These are phyloP conservation scores for Chaetops frenatus DNA, from an alignment of 2,113 vertebrate genomes.

Conservation along the genomic window DNA sequence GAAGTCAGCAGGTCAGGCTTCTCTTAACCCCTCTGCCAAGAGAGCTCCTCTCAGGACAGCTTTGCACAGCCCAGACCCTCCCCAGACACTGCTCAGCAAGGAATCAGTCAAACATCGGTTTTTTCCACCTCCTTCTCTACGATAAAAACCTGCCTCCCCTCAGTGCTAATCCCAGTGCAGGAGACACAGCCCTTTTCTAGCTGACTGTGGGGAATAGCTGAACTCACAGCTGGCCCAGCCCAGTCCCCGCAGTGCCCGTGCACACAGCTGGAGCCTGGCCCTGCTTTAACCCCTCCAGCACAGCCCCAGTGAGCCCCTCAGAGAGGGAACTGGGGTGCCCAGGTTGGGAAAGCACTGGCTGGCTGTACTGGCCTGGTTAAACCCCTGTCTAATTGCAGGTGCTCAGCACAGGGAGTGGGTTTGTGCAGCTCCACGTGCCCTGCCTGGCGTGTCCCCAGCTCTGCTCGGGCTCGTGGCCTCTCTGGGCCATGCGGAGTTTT, in stretches of 20 bases:
- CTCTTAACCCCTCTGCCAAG: constrained; percentile 15
- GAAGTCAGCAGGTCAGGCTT: neutral
- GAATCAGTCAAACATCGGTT: neutral
- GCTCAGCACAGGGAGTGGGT: accelerated
- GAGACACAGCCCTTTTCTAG: constrained; percentile 1
- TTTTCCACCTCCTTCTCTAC: neutral
- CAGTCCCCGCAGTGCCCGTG: neutral
- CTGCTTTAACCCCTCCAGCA: neutral
- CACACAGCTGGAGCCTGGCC: neutral
- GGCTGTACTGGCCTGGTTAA: neutral
- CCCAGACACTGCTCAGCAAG: neutral
- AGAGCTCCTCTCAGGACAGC: constrained; percentile 11
- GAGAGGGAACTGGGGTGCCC: accelerated
- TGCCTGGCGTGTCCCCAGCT: accelerated
- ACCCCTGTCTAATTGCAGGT: neutral
- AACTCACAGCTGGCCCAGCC: constrained; percentile 5
- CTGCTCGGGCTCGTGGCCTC: neutral
- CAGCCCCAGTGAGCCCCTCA: neutral
- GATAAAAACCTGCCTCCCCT: neutral
- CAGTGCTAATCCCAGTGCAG: neutral
- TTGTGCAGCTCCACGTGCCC: neutral
- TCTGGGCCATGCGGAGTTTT: neutral
- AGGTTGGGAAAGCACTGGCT: accelerated
- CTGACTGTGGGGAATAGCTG: neutral
- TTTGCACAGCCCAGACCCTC: neutral